These are phyloP conservation scores for Canis aureus DNA, from an alignment of 2,113 vertebrate genomes.

Conservation along the genomic window DNA sequence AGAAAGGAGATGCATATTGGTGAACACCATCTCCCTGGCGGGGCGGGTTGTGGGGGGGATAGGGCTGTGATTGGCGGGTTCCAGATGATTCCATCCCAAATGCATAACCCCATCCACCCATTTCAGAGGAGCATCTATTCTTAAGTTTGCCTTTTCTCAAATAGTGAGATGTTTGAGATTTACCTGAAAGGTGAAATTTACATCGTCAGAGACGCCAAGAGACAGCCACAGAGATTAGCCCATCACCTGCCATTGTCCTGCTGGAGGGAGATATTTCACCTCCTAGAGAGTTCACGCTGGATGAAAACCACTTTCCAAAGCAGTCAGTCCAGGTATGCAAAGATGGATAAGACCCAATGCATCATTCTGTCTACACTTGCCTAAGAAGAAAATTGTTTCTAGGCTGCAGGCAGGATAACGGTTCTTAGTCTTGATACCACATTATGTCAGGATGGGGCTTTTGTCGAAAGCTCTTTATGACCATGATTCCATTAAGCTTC, in stretches of 20 bases:
- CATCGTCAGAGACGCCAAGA: neutral
- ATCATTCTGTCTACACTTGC: neutral
- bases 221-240: neutral
- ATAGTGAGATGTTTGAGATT: neutral
- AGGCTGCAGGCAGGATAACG: neutral
- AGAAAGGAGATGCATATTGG: neutral
- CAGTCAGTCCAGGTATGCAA: neutral
- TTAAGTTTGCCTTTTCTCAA: neutral
- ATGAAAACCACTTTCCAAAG: neutral
- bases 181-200: neutral
- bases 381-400: neutral
- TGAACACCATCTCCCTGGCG: neutral
- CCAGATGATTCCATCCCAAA: neutral
- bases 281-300: neutral
- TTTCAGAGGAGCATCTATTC: neutral
- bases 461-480: slow-evolving; percentile 39
- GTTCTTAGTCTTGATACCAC: neutral
- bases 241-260: neutral
- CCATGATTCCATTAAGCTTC: slow-evolving; percentile 37
- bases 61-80: neutral
- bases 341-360: neutral
- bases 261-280: neutral
- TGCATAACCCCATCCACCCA: neutral
- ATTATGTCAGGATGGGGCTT: neutral
- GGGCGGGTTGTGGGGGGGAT: too few relatives aligned